Evolutionary conservation across 2,797 vertebrate genomes (phyloP), one percentile per base, ranked within the genome.

Genomic region (Poecile montanus): DNA sequence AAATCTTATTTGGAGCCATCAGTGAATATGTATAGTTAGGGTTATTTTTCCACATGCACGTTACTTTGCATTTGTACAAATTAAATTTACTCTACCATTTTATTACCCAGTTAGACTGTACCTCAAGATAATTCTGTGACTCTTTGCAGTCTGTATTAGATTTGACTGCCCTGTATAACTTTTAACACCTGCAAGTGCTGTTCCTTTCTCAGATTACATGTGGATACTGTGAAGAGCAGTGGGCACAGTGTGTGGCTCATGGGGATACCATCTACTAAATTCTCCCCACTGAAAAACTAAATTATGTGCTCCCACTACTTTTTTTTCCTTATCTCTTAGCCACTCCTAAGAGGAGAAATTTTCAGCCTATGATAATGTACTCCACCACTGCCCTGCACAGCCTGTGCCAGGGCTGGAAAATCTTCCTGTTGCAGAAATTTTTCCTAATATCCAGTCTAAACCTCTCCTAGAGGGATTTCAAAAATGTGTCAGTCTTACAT

Each of bases 341-440:
- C 11, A 23, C 5, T 16, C 2, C 22, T 36, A 40, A 70, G 21
- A 60, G 13, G 7, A 70, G 13, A 82, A 62, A 6, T 27, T 60
- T 48, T 68, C 34, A 42, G 23, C 6, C 19, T 3, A 4, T 17
- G 15, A 48, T 9, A 34, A 26, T 0, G 0, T 7, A 12, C 3
- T 34, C 18, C 29, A 30, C 13, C 21, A 15, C 20, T 19, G 32
- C 20, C 48, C 13, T 54, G 26, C 32, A 13, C 32, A 45, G 10
- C 3, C 20, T 63, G 38, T 53, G 32, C 6, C 30, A 34, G 6
- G 58, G 48, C 19, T 63, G 38, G 15, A 63, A 76, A 77, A 19
- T 29, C 7, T 53, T 63, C 19, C 22, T 29, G 11, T 44, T 44
- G 74, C 25, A 29, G 26, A 77, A 44, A 1, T 44, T 53, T 44